A percentile compares a stretch with the other conserved stretches of the same genome.
phyloP scores from a whole-genome alignment of 2,888 invertebrate genomes.

The Scelioninae gen. 2 region DNA sequence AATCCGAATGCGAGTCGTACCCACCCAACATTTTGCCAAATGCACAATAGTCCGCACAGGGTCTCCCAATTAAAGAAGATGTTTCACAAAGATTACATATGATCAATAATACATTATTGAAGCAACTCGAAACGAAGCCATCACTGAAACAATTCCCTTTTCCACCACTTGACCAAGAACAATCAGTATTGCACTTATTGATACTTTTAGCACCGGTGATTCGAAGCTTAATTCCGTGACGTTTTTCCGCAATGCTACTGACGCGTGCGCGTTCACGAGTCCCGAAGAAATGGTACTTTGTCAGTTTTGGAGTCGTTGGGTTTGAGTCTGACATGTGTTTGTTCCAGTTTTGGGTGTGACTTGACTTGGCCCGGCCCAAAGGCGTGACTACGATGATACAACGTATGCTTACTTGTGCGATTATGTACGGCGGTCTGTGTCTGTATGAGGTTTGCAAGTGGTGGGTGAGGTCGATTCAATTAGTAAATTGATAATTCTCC shows the following conservation, averaged over 20 bases:
- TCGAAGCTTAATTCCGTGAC: too few relatives aligned
- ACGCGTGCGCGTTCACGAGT: constrained; percentile 62
- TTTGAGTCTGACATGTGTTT: constrained; percentile 24
- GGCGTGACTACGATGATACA: constrained; percentile 54
- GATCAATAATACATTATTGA: too few relatives aligned
- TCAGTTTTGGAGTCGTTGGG: constrained; percentile 25
- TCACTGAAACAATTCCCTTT: too few relatives aligned
- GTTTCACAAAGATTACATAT: too few relatives aligned
- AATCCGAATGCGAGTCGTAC: constrained; percentile 73
- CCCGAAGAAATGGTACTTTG: constrained; percentile 59
- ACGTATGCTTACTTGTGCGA: constrained; percentile 15
- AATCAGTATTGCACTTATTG: too few relatives aligned
- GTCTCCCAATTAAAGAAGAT: too few relatives aligned
- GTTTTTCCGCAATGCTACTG: constrained; percentile 36
- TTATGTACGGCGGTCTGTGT: constrained; percentile 33
- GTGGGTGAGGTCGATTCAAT: constrained; percentile 67
- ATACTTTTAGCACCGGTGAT: too few relatives aligned
- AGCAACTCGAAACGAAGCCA: too few relatives aligned
- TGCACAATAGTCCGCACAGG: background rate
- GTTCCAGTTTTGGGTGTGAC: constrained; percentile 51
- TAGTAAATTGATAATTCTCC: constrained; percentile 69
- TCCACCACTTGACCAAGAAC: too few relatives aligned
- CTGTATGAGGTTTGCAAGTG: constrained; percentile 43
- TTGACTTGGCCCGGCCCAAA: constrained; percentile 50
- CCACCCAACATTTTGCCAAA: constrained; percentile 69